Evolutionary conservation across 53 echinoderm and acorn worm species (phyloP), one percentile per base, ranked within the genome.

Genomic region (Zoroaster sp.): DNA sequence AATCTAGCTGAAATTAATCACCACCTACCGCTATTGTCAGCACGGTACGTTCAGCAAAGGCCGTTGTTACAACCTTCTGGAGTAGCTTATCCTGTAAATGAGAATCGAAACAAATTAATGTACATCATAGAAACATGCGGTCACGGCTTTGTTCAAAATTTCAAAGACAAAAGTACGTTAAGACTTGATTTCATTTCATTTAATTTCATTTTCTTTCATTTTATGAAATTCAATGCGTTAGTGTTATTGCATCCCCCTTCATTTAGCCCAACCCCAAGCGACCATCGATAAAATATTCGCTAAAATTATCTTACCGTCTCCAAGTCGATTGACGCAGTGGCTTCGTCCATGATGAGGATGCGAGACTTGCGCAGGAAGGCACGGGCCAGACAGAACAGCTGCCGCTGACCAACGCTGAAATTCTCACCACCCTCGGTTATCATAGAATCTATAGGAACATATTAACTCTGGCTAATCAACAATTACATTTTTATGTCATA

Each of bases 321-420:
- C 11, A 83, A 8, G 83, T 91, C 91, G 35, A 85, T 91, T n/a
- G 85, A 91, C 10, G 91, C 91, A 0, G 91, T 91, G 38, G 87
- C 91, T 42, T 91, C 91, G 72, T 91, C 91, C 91, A 91, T 91
- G 52, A 91, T 77, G 31, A 87, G 67, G 46, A 87, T 77, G 18
- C 78, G 86, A 31, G 91, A 87, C 86, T 73, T 91, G 36, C 86
- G 63, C 36, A 91, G 68, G 78, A 91, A 87, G 53, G 91, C 91
- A 33, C 91, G 91, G n/a, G 83, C 91, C 21, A 91, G 86, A 66
- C 91, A 91, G 85, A 91, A 91, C 69, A 91, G 74, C 77, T 91
- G 91, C 35, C 91, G 91, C 53, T 91, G 91, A 75, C 91, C 91
- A 4, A 83, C 85, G 38, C 91, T 91, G 69, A 91, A 83, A 46